A percentile compares a stretch with the other conserved stretches of the same genome.
phyloP scores from a whole-genome alignment of 2,797 vertebrate species.

The Bryconaethiops microstoma region DNA sequence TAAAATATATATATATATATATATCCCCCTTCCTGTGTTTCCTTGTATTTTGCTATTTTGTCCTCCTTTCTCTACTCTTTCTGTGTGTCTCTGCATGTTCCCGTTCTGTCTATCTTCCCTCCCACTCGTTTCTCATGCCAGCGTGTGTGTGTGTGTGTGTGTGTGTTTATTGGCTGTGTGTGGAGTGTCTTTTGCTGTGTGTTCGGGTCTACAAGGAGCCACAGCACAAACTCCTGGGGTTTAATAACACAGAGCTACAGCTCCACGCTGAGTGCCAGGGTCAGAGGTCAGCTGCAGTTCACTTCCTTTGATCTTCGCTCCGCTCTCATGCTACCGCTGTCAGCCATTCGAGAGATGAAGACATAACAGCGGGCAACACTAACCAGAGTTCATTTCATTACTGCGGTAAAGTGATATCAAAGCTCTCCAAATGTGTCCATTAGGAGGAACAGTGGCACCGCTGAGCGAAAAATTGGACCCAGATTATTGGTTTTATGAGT shows the following conservation, averaged over 20 bases:
- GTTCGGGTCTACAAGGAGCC: neutral
- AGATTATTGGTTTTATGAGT: neutral
- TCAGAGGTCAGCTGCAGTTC: neutral
- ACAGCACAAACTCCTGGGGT: neutral
- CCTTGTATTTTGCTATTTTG: no score
- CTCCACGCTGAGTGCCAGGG: neutral
- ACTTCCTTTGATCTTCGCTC: slow-evolving; percentile 4
- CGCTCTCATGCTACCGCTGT: slow-evolving; percentile 7
- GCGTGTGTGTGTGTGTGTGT: slow-evolving; percentile 23
- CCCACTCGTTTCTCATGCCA: slow-evolving; percentile 26
- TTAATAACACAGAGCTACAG: neutral
- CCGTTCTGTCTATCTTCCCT: neutral
- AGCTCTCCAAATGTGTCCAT: neutral
- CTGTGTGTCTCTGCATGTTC: neutral
- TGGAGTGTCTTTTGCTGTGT: neutral
- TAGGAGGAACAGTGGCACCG: neutral
- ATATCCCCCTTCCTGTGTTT: neutral
- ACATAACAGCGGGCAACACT: neutral
- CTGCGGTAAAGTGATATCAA: neutral
- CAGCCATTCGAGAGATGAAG: neutral
- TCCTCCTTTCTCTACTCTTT: neutral
- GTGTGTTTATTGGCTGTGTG: slow-evolving; percentile 1
- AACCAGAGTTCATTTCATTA: neutral
- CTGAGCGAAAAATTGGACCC: neutral
- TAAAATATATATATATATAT: no score